Conservation (phyloP, 2,888 invertebrate genomes). For the Machimus atricapillus region DNA sequence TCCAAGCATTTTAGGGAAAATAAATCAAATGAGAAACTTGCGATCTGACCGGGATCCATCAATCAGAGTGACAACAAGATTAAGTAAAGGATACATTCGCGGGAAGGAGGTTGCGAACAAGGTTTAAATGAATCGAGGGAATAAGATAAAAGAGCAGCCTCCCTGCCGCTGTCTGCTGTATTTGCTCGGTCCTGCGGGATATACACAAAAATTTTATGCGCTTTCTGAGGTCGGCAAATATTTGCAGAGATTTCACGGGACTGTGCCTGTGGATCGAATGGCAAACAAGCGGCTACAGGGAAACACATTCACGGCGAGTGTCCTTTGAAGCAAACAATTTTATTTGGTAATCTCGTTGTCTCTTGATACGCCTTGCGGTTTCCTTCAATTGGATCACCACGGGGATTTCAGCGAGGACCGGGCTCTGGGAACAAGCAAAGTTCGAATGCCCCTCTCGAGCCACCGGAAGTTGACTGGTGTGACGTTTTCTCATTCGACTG, state of each 20-base stretch:
- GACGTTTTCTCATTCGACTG: not conserved
- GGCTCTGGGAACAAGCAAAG: not conserved
- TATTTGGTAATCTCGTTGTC: constrained; percentile 39
- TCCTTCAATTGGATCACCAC: constrained; percentile 37
- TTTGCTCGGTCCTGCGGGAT: not conserved
- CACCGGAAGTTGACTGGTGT: not conserved
- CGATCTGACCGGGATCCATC: not conserved
- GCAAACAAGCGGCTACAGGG: not conserved
- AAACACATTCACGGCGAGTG: not conserved
- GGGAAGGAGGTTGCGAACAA: not conserved
- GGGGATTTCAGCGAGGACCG: not conserved
- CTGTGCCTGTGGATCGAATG: not conserved
- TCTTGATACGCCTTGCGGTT: constrained; percentile 35
- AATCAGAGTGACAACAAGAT: constrained; percentile 29
- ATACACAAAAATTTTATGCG: constrained; percentile 24
- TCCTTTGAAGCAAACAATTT: not conserved
- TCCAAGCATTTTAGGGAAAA: not conserved
- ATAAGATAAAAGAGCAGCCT: constrained; percentile 14
- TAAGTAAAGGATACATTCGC: constrained; percentile 14
- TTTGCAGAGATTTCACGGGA: constrained; percentile 37
- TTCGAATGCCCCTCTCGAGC: not conserved
- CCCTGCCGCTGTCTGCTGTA: not conserved
- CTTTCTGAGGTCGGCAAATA: constrained; percentile 19
- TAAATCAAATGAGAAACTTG: not conserved
- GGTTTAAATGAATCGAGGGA: not conserved